Evolutionary conservation across 2,888 invertebrate species (phyloP).

Genomic region (Melanotus villosus): DNA sequence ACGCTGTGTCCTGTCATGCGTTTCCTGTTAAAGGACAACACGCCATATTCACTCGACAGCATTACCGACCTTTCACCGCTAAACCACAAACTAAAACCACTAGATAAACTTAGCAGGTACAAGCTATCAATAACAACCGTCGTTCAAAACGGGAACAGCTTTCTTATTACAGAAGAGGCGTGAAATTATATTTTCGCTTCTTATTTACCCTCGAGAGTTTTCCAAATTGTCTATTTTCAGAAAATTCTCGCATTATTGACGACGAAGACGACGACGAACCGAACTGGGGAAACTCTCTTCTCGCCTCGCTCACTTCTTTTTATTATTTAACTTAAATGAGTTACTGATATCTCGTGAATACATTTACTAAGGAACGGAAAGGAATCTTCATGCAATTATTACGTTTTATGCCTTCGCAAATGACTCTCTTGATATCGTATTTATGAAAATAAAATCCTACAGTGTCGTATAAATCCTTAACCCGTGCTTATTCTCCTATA

Average conservation of each 20-base stretch:
- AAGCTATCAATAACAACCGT: constrained; percentile 43
- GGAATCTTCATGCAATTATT: constrained; percentile 18
- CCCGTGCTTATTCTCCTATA: too few relatives aligned
- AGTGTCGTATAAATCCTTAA: too few relatives aligned
- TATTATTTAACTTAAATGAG: constrained; percentile 34
- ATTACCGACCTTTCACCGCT: background rate
- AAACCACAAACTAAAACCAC: constrained; percentile 10
- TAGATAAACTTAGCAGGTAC: constrained; percentile 35
- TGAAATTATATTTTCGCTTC: constrained; percentile 47
- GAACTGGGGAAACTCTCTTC: too few relatives aligned
- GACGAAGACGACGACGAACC: constrained; percentile 32
- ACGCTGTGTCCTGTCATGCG: constrained; percentile 26
- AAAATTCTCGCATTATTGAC: constrained; percentile 42
- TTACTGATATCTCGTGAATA: constrained; percentile 30
- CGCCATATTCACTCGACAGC: constrained; percentile 3
- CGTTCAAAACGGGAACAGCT: constrained; percentile 35
- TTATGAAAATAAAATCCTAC: background rate
- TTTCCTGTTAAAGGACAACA: constrained; percentile 20
- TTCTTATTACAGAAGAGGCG: constrained; percentile 41
- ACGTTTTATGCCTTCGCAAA: constrained; percentile 7
- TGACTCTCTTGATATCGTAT: background rate
- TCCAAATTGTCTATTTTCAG: constrained; percentile 46
- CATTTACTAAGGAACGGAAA: background rate
- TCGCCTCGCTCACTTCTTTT: constrained; percentile 24
- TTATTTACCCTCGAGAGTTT: constrained; percentile 46